Evolutionary conservation across 1,140 invertebrate species (phyloP).

Genomic region (Branchinecta lynchi): DNA sequence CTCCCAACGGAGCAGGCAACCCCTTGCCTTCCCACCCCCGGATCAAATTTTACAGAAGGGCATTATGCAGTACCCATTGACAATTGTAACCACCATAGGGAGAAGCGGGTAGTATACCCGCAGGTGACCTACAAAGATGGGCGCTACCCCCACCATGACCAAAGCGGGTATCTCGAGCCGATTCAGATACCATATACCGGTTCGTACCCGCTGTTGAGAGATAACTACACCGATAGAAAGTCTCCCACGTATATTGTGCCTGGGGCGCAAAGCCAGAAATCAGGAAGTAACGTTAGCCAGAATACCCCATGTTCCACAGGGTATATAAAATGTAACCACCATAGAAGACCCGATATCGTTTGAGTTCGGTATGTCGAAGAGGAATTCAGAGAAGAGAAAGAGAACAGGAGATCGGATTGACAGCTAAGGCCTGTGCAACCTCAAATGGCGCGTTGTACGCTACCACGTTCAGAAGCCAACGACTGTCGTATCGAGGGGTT

Average conservation of each 20-base stretch:
- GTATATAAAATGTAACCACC: not conserved
- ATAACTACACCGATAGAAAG: not conserved
- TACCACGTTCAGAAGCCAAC: no score
- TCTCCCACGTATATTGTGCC: not conserved
- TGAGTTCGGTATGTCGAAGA: not conserved
- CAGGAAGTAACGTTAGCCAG: not conserved
- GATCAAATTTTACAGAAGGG: not conserved
- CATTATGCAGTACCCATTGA: constrained; percentile 7
- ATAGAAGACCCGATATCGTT: not conserved
- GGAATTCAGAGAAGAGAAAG: no score
- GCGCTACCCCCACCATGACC: not conserved
- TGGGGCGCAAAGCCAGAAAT: not conserved
- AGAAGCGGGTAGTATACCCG: not conserved
- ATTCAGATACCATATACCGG: not conserved
- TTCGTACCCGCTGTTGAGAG: not conserved
- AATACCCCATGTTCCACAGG: not conserved
- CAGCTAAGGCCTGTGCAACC: no score
- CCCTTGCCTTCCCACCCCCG: not conserved
- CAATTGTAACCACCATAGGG: not conserved
- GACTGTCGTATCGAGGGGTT: no score
- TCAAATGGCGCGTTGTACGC: no score
- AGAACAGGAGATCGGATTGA: no score
- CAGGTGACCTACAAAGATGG: not conserved
- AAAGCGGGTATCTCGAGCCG: not conserved
- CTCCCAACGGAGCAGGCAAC: not conserved